Evolutionary conservation across 1,140 invertebrate genomes (phyloP), one percentile per base, ranked within the genome.

Genomic region (Trialeurodes vaporariorum): DNA sequence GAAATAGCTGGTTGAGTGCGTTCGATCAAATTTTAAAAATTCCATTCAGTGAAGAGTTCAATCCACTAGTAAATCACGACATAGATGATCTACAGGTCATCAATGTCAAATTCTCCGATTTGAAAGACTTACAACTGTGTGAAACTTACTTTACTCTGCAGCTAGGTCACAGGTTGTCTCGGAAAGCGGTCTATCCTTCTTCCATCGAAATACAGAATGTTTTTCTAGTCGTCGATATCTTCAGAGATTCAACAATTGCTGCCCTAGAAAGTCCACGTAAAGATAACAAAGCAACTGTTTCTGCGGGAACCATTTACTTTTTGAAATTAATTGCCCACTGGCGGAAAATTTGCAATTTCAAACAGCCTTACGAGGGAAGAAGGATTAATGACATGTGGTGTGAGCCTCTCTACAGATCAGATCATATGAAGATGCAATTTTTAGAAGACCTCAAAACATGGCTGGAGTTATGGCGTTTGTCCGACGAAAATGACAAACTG

Each of bases 1-100:
- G 61, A 24, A 63, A 63, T 17, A 63, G 25, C 25, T 63, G 61
- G 61, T 5, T 63, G 1, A 63, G 25, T 25, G 61, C 24, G 21
- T 5, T 5, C 5, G 61, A 25, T 17, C 22, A 63, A 63, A 25
- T 27, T 12, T 63, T 63, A 17, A 63, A 25, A 5, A 25, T 63
- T 24, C 61, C 61, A 24, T 24, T 25, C 25, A 11, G 11, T 5
- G 61, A 63, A 63, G 2, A 63, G 5, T 9, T 5, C 17, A 9
- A 9, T 49, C 5, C 5, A 9, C 5, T 49, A 5, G 34, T 49
- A 9, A 17, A 49, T 49, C 5, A 49, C 5, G 34, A 49, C 34
- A 17, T 9, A 49, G 34, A 49, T 49, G 34, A 49, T 49, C 17
- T 49, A 17, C 5, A 49, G 17, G 17, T 17, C 17, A 17, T 49